A percentile compares a stretch with the other conserved stretches of the same genome.
Evolutionary conservation across 2,797 vertebrate species (phyloP).

Genomic region (Enteromius paludinosus): DNA sequence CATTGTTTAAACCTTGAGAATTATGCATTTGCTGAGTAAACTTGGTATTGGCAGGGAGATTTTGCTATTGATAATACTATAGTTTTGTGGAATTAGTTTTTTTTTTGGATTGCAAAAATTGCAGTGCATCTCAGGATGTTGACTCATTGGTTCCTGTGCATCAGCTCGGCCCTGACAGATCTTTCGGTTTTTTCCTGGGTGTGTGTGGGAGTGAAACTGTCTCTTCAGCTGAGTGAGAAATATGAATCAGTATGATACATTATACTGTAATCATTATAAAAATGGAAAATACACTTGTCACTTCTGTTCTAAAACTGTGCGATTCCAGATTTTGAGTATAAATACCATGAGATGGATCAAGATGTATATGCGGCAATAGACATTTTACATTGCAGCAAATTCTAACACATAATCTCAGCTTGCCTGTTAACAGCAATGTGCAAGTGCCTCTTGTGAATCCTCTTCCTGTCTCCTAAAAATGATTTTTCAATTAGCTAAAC

Average conservation of each 20-base stretch:
- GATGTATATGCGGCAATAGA: not conserved
- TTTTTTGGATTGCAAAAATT: slow-evolving; percentile 18
- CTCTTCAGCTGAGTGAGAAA: slow-evolving; percentile 20
- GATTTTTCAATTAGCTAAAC: not conserved
- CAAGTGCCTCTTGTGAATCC: not conserved
- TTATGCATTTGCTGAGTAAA: not conserved
- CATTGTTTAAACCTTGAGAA: not conserved
- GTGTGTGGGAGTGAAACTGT: slow-evolving; percentile 30
- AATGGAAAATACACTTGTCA: not conserved
- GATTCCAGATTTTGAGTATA: not conserved
- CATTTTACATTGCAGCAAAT: not conserved
- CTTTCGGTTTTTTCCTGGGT: slow-evolving; percentile 22
- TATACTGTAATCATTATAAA: not conserved
- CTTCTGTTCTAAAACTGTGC: not conserved
- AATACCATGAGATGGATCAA: not conserved
- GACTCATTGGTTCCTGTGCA: slow-evolving; percentile 45
- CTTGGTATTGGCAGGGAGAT: not conserved
- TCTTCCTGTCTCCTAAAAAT: not conserved
- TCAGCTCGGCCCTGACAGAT: not conserved
- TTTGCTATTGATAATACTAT: not conserved
- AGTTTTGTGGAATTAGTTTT: not conserved
- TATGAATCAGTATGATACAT: slow-evolving; percentile 31
- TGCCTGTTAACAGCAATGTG: not conserved
- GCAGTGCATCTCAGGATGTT: not conserved
- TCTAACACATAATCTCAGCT: not conserved